Base-by-base conservation (phyloP, 2,888 invertebrate genomes). In the Drosophila yooni region DNA sequence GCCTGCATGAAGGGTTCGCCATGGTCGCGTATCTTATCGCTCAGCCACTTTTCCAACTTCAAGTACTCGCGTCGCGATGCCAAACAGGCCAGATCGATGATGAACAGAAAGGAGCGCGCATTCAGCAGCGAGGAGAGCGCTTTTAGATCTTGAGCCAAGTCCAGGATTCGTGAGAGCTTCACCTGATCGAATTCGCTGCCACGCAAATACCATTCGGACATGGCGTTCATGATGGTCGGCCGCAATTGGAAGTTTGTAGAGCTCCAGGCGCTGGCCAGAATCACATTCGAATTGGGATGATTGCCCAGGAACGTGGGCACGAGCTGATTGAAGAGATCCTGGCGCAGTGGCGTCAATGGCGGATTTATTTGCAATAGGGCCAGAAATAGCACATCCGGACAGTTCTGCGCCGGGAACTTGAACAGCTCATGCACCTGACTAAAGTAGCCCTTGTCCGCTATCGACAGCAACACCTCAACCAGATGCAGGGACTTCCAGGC, bases 21-120 rank as follows among this genome's bases (percentile, higher is more conserved):
- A 92, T 99, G 98, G 89, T 99, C 99, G 76, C 97, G 94, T 73
- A 99, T 97, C 94, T 99, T 99, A 92, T 99, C 99, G 1, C 97
- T 96, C 15, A 99, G 94, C 99, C 99, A 99, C 93, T 99, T 99
- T 93, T 99, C 99, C 27, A 99, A 94, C 92, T 99, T 99, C 15
- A 99, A 94, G 93, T 99, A 99, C 92, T 99, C 99, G 67, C 99
- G 95, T 60, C 99, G 94, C 0, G 99, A 99, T 0, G 99, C 99
- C 74, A 99, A 94, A 92, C 99, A 99, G 0, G 99, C 99, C 86
- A 99, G 94, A 93, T 99, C 99, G 81, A 99, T 99, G 48, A 99
- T 97, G 93, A 99, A 99, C n/a, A 97, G 95, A 92, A 98, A 97
- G 0, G 97, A 97, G 81, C 97, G 97, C 0, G 97, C 97, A 93